Percentiles rank a stretch among this genome's conserved stretches.
Conservation (phyloP, 2,888 invertebrate genomes). For the Perizoma flavofasciatum region DNA sequence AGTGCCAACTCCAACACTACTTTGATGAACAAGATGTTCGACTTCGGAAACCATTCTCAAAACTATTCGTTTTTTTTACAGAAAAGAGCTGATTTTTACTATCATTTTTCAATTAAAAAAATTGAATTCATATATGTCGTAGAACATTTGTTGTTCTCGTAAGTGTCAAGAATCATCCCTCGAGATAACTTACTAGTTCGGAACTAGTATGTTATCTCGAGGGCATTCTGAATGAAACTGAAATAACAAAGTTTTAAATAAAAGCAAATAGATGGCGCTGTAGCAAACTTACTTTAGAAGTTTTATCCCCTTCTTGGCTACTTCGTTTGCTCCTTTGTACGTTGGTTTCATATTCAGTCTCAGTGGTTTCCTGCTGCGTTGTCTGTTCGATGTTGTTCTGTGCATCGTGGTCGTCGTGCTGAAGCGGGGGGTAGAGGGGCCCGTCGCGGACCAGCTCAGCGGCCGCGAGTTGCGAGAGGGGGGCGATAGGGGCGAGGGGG, state of each 20-base stretch:
- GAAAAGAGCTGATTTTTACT: too few species aligned
- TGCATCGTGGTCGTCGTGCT: conserved; percentile 47
- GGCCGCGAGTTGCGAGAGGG: conserved; percentile 51
- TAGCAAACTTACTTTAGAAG: conserved; percentile 55
- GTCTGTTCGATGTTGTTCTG: conserved; percentile 58
- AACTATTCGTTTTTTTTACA: too few species aligned
- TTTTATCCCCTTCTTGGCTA: conserved; percentile 62
- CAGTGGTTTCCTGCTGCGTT: conserved; percentile 45
- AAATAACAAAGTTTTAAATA: not conserved
- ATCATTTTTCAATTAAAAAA: too few species aligned
- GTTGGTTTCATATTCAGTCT: conserved; percentile 55
- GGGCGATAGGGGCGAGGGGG: conserved; percentile 36
- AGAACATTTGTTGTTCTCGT: too few species aligned
- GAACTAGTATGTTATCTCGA: too few species aligned
- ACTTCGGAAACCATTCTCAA: too few species aligned
- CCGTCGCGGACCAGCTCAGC: conserved; percentile 66
- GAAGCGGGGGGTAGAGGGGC: conserved; percentile 53
- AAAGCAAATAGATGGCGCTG: not conserved
- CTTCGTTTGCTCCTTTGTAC: conserved; percentile 64
- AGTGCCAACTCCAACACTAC: too few species aligned
- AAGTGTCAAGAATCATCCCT: too few species aligned
- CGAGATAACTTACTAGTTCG: too few species aligned
- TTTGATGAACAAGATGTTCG: too few species aligned
- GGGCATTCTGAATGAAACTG: not conserved
- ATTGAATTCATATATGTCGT: too few species aligned